Evolutionary conservation across 2,797 vertebrate species (phyloP).

Genomic region (Syngnathus rostellatus): DNA sequence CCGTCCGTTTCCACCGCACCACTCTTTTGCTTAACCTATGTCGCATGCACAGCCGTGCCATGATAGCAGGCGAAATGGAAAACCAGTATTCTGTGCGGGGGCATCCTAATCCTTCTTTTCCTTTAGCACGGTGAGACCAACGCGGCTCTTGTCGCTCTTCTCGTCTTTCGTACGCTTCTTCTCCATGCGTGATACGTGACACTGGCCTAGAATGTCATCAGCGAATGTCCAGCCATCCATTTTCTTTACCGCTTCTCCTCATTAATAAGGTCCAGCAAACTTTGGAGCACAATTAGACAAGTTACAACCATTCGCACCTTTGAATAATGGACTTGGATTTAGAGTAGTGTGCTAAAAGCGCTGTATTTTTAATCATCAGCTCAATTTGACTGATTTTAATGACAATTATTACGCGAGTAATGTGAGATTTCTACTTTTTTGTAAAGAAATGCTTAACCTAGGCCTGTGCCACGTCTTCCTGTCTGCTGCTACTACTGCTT

Average conservation of each 20-base stretch:
- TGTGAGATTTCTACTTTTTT: not conserved
- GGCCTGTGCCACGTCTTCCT: conserved; percentile 35
- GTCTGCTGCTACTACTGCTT: conserved; percentile 11
- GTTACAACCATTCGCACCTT: not conserved
- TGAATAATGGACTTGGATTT: not conserved
- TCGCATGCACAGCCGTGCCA: conserved; percentile 12
- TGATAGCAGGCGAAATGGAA: not conserved
- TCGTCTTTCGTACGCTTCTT: conserved; percentile 16
- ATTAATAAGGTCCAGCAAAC: not conserved
- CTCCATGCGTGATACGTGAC: conserved; percentile 33
- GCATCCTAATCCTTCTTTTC: conserved; percentile 1
- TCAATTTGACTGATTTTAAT: not conserved
- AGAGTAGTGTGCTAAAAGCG: not conserved
- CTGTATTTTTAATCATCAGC: not conserved
- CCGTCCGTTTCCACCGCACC: conserved; percentile 1
- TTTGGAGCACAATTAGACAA: not conserved
- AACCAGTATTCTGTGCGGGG: not conserved
- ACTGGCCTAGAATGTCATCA: conserved; percentile 33
- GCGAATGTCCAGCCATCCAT: not conserved
- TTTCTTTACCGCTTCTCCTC: not conserved
- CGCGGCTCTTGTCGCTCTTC: conserved; percentile 11
- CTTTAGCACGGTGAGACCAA: not conserved
- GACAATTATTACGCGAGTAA: not conserved
- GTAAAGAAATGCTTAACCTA: conserved; percentile 23
- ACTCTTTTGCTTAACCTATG: conserved; percentile 69